Conservation (phyloP, 2,797 vertebrate species). For the Psittacula echo region DNA sequence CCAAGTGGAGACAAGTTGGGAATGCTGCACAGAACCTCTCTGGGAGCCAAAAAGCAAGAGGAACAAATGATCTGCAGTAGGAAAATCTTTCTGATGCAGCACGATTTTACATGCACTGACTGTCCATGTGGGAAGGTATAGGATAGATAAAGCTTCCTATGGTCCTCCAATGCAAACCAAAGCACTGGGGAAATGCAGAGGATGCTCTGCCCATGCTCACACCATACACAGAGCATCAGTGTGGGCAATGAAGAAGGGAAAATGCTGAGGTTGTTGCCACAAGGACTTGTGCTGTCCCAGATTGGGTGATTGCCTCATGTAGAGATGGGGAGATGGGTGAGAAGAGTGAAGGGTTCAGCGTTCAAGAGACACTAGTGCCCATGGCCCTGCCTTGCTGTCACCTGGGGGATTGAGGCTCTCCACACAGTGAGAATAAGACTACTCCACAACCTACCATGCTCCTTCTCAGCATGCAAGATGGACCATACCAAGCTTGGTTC, state of each 20-base stretch:
- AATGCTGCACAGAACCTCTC: background rate
- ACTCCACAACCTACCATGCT: background rate
- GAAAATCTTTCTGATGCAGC: background rate
- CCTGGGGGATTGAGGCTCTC: accelerated
- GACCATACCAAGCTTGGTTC: background rate
- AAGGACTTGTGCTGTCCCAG: background rate
- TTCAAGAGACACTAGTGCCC: background rate
- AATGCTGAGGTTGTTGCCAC: background rate
- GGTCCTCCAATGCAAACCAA: background rate
- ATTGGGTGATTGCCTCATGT: background rate
- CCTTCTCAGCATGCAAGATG: background rate
- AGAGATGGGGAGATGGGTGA: background rate
- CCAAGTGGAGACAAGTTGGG: background rate
- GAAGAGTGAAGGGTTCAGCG: background rate
- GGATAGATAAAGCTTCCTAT: background rate
- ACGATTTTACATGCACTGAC: background rate
- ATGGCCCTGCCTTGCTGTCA: accelerated
- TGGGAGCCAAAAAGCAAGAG: background rate
- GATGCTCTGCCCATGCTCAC: background rate
- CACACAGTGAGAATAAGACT: background rate
- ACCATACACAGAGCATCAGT: accelerated
- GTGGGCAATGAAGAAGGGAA: background rate
- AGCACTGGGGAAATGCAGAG: background rate
- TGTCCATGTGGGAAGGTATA: background rate
- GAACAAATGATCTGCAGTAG: background rate